A percentile compares a stretch with the other conserved stretches of the same genome.
Conservation (phyloP, 2,113 vertebrate species). For the Rhabdomys dilectus region DNA sequence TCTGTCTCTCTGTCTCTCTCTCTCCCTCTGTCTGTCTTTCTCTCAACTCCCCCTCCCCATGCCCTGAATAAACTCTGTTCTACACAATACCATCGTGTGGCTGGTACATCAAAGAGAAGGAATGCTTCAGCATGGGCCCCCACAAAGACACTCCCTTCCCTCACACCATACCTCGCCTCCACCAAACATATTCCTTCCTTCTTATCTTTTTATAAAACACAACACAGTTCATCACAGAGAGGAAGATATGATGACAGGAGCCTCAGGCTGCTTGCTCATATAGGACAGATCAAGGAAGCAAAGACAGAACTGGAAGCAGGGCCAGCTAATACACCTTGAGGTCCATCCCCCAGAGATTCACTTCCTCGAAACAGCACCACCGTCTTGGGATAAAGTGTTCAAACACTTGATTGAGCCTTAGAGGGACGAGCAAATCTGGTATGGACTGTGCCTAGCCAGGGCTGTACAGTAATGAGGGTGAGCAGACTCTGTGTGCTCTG, state of each 20-base stretch:
- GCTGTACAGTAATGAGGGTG: background rate
- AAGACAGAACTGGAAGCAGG: background rate
- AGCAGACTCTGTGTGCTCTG: background rate
- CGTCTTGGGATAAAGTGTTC: background rate
- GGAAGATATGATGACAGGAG: background rate
- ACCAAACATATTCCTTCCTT: no score
- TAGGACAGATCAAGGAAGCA: background rate
- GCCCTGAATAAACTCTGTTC: no score
- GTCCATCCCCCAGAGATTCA: background rate
- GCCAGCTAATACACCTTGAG: background rate
- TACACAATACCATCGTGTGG: no score
- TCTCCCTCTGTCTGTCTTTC: no score
- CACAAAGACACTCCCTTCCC: no score
- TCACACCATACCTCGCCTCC: no score
- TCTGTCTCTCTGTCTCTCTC: no score
- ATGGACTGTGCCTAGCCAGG: background rate
- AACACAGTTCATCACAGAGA: background rate
- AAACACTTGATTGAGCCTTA: background rate
- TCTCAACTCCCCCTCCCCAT: no score
- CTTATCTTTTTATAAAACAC: no score
- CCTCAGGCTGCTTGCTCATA: background rate
- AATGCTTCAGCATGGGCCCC: no score
- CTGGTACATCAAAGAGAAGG: no score
- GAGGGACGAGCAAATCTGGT: background rate
- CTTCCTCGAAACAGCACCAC: background rate